Evolutionary conservation across 2,797 vertebrate genomes (phyloP), one percentile per base, ranked within the genome.

Genomic region (Danio choprae): DNA sequence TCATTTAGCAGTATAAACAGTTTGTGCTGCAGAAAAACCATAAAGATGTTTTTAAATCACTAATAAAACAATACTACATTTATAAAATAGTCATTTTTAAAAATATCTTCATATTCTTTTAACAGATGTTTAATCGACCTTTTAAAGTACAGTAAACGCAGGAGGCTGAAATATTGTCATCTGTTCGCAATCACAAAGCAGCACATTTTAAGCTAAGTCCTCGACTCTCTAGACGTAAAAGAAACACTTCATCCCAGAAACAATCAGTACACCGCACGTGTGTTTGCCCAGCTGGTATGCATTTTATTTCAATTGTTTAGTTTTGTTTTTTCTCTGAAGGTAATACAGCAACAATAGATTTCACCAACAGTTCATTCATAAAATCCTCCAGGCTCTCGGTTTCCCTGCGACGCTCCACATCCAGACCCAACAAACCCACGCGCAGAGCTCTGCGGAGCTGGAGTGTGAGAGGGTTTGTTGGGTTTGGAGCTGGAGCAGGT

Each of bases 301-400:
- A 68, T 74, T 86, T 87, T 86, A 86, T 84, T 86, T 59, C 2
- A 70, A 60, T 72, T 41, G 40, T 67, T 73, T 82, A 29, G 29
- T 29, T 29, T n/a, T n/a, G 18, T 67, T 74, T 69, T 60, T 55
- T 15, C 51, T 77, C 36, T 69, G 44, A 69, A 63, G 51, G 71
- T 73, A 82, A 81, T 69, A 80, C 70, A 85, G 79, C 64, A 41
- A 53, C 74, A 77, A 80, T 76, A 81, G 83, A 83, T 78, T 74
- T 74, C 72, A 79, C 74, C 76, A 80, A 75, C 77, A 79, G 81
- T 86, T 83, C 76, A 80, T 87, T 83, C 73, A 83, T 84, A 83
- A 87, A 88, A 86, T 62, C 68, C 53, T 81, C 82, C 82, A 73
- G 43, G 51, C 76, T 51, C 72, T 29, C 10, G 36, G 43, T 36